phyloP scores from a whole-genome alignment of 2,113 vertebrate genomes.

The Pica pica region DNA sequence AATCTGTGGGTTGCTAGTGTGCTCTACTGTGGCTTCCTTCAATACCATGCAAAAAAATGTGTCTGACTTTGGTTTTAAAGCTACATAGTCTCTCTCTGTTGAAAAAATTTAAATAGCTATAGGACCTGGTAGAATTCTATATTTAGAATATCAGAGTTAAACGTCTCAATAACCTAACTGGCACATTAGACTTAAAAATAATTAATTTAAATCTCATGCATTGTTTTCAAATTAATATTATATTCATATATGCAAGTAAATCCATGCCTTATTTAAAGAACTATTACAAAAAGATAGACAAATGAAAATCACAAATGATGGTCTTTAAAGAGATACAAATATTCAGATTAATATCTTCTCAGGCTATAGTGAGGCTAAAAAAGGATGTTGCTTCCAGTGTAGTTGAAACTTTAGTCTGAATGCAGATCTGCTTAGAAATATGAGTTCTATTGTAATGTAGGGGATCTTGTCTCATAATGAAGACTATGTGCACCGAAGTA shows the following conservation, averaged over 20 bases:
- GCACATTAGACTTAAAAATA: slow-evolving; percentile 34
- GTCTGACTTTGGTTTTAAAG: not conserved
- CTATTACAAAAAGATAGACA: not conserved
- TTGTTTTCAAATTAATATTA: slow-evolving; percentile 38
- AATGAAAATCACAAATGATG: not conserved
- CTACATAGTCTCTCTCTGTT: not conserved
- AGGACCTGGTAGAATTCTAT: not conserved
- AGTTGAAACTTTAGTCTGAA: not conserved
- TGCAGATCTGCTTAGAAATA: not conserved
- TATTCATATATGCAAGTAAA: not conserved
- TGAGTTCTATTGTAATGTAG: not conserved
- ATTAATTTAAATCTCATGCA: slow-evolving; percentile 34
- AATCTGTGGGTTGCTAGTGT: not conserved
- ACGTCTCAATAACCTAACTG: slow-evolving; percentile 6
- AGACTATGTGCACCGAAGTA: not conserved
- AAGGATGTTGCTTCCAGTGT: not conserved
- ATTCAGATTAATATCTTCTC: not conserved
- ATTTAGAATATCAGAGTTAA: slow-evolving; percentile 2
- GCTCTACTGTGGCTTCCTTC: not conserved
- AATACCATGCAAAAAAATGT: not conserved
- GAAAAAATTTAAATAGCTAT: not conserved
- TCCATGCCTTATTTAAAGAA: not conserved
- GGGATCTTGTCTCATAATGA: not conserved
- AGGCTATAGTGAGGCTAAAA: not conserved
- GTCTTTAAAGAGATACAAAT: not conserved